phyloP scores from a whole-genome alignment of 2,888 invertebrate species.

The Ennomos fuscantarius region DNA sequence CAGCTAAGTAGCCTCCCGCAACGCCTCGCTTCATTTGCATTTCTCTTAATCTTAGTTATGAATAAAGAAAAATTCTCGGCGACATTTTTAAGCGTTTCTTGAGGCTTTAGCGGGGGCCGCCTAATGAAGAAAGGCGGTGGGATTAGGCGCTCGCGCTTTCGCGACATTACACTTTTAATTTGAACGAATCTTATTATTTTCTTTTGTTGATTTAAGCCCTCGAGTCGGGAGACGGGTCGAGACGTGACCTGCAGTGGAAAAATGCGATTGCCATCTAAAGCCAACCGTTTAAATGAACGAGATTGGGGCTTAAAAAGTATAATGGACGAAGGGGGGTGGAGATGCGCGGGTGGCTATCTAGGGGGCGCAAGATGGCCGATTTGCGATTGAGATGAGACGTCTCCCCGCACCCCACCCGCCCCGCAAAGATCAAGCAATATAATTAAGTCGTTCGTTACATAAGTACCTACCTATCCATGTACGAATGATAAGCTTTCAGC shows the following conservation, averaged over 20 bases:
- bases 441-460: constrained; percentile 75
- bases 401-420: constrained; percentile 60
- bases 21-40: constrained; percentile 83
- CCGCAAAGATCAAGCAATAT: constrained; percentile 80
- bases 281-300: constrained; percentile 89
- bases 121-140: constrained; percentile 79
- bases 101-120: constrained; percentile 59
- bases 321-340: constrained; percentile 83
- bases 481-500: constrained; percentile 38
- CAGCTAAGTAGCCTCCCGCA: constrained; percentile 79
- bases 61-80: constrained; percentile 83
- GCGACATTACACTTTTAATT: constrained; percentile 89
- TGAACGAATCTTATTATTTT: constrained; percentile 89
- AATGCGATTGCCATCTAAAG: constrained; percentile 89
- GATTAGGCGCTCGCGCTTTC: constrained; percentile 74
- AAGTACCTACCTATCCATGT: constrained; percentile 50
- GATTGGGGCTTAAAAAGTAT: constrained; percentile 91
- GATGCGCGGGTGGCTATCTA: constrained; percentile 79
- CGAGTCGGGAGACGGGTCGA: constrained; percentile 83
- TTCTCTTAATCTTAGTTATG: constrained; percentile 84
- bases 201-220: constrained; percentile 89
- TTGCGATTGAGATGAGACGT: constrained; percentile 84
- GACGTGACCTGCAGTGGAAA: constrained; percentile 89
- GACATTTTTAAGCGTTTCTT: constrained; percentile 75
- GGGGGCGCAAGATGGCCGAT: constrained; percentile 85